A percentile compares a stretch with the other conserved stretches of the same genome.
Evolutionary conservation across 2,113 vertebrate species (phyloP).

Genomic region (Pholis gunnellus): DNA sequence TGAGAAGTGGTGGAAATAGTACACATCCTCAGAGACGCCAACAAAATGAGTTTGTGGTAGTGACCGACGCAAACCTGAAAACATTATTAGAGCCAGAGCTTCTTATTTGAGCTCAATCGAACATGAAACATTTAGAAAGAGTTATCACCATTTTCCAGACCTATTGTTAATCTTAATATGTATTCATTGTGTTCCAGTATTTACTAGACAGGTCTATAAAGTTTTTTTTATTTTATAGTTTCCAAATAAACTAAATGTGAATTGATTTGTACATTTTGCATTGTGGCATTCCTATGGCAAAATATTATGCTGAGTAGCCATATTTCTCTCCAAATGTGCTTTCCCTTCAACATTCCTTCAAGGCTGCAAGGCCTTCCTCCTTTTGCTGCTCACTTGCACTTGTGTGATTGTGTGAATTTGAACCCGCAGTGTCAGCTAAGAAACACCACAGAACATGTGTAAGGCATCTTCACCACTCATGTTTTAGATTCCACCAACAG

Average conservation of each 20-base stretch:
- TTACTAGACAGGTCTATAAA: background rate
- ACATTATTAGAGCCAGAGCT: background rate
- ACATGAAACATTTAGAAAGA: background rate
- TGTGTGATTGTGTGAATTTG: constrained; percentile 40
- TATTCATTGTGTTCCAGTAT: background rate
- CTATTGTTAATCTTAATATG: background rate
- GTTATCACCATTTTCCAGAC: background rate
- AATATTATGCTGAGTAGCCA: constrained; percentile 46
- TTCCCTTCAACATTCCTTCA: constrained; percentile 47
- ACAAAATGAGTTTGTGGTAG: constrained; percentile 9
- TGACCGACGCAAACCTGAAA: background rate
- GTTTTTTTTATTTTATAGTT: constrained; percentile 6
- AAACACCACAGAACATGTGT: constrained; percentile 34
- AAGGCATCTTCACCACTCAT: constrained; percentile 30
- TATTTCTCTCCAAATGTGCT: constrained; percentile 48
- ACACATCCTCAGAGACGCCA: constrained; percentile 3
- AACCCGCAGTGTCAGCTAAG: constrained; percentile 46
- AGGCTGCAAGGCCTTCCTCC: constrained; percentile 58
- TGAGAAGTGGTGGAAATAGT: background rate
- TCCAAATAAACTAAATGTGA: constrained; percentile 21
- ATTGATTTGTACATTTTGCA: constrained; percentile 45
- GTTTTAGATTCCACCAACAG: constrained; percentile 16
- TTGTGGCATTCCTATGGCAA: constrained; percentile 16
- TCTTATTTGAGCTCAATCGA: background rate
- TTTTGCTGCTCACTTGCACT: constrained; percentile 48